phyloP scores from a whole-genome alignment of 1,140 invertebrate genomes.

The Drosophila novamexicana region DNA sequence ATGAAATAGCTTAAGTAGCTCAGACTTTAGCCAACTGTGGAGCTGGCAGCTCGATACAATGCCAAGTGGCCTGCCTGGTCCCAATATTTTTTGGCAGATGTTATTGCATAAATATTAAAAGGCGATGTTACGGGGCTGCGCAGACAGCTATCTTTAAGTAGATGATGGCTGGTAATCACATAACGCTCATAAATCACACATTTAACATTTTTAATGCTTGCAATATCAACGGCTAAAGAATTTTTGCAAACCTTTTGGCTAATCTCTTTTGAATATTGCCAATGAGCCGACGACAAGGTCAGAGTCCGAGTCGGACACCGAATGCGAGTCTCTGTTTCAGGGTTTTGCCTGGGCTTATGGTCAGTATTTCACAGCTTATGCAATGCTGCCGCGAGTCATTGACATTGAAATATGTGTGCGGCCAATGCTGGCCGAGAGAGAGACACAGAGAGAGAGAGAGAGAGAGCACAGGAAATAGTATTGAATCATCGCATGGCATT shows the following conservation, averaged over 20 bases:
- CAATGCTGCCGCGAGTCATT: constrained; percentile 32
- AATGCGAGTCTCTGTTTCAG: background rate
- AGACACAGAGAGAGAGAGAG: too few species aligned
- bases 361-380: constrained; percentile 26
- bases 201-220: constrained; percentile 31
- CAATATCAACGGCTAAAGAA: constrained; percentile 28
- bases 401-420: constrained; percentile 33
- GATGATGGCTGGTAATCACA: constrained; percentile 43
- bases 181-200: constrained; percentile 47
- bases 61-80: background rate
- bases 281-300: constrained; percentile 50
- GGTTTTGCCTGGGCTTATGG: constrained; percentile 2
- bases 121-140: constrained; percentile 5
- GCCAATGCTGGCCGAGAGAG: background rate
- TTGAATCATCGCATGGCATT: constrained; percentile 16
- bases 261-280: constrained; percentile 55
- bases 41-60: background rate
- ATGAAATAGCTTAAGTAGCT: too few species aligned
- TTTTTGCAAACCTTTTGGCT: constrained; percentile 43
- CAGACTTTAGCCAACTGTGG: too few species aligned
- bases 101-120: constrained; percentile 20
- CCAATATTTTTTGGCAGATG: constrained; percentile 12
- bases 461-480: constrained; percentile 13
- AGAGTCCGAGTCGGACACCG: background rate
- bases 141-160: constrained; percentile 12